Percentiles rank a stretch among this genome's conserved stretches.
Conservation (phyloP, 2,888 invertebrate species). For the Cistogaster globosa region DNA sequence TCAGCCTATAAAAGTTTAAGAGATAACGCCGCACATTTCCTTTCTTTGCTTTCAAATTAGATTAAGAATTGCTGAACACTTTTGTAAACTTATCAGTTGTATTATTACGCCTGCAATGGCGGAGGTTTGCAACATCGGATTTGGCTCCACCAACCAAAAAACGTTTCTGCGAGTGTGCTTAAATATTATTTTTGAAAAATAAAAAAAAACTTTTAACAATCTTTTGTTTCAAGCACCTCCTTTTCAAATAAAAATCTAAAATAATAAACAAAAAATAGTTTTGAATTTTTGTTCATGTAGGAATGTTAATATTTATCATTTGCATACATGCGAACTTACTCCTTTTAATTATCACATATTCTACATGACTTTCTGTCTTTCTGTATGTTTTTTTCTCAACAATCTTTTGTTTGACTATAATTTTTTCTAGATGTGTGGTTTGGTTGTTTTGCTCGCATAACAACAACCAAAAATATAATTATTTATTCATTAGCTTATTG, state of each 20-base stretch:
- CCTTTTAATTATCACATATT: constrained; percentile 64
- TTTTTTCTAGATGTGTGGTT: constrained; percentile 27
- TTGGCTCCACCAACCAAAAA: constrained; percentile 43
- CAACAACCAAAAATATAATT: constrained; percentile 42
- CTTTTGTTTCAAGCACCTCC: constrained; percentile 64
- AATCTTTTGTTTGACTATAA: constrained; percentile 48
- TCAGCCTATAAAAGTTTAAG: too few relatives aligned
- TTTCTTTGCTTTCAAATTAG: too few relatives aligned
- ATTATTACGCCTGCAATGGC: too few relatives aligned
- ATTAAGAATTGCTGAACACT: too few relatives aligned
- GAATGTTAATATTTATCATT: constrained; percentile 57
- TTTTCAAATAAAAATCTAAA: constrained; percentile 32
- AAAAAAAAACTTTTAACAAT: constrained; percentile 41
- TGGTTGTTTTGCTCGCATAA: constrained; percentile 47
- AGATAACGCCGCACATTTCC: too few relatives aligned
- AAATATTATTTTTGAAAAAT: constrained; percentile 27
- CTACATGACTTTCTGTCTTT: constrained; percentile 7
- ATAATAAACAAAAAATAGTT: constrained; percentile 1
- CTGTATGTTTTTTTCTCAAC: constrained; percentile 34
- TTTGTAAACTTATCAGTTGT: too few relatives aligned
- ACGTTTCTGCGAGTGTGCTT: constrained; percentile 2
- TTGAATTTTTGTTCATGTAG: constrained; percentile 26
- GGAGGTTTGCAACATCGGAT: constrained; percentile 30
- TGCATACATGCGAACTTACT: constrained; percentile 57
- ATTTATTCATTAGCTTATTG: constrained; percentile 68